Base-by-base conservation (phyloP, 2,888 invertebrate genomes). In the Watsonalla cultraria region DNA sequence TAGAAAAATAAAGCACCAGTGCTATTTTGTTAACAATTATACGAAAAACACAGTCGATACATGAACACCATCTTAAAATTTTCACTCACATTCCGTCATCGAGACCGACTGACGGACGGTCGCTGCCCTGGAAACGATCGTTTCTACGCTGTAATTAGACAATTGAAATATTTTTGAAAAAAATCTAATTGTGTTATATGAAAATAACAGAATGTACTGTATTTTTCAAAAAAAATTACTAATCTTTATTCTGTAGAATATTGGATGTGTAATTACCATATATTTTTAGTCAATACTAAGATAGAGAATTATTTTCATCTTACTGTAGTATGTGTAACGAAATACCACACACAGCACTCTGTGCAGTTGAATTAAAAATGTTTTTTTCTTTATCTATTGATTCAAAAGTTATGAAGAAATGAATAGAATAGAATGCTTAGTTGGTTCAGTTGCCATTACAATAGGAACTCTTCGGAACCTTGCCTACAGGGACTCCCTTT, bases 11-110 rank as follows among this genome's bases (percentile, higher is more conserved):
- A 70, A 76, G 72, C 76, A 80, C 72, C 66, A 81, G 66, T 64
- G 66, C 65, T 66, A 64, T 69, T 78, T 76, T 72, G 70, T 70
- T 66, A 60, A 65, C 58, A 66, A 76, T 61, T 74, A 72, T 70
- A 72, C 59, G 77, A 80, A 85, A 84, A 87, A 86, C 82, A 87
- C 81, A 81, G 81, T 79, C 11, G 42, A 42, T 42, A 42, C 42
- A 1, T 82, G 84, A 81, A 83, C 90, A 90, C 89, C 90, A 90
- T 90, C 84, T 87, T 86, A 86, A 84, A 79, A 78, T 83, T 88
- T 89, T 87, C 80, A 85, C 84, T 24, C 24, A 87, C 86, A 90
- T 89, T 89, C 90, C 90, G 90, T 89, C 90, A 90, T 89, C 86
- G 88, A 80, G 86, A 86, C 84, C 77, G 82, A 84, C 68, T 37